These are phyloP conservation scores for Unio delphinus DNA, from an alignment of 2,888 invertebrate genomes.

Conservation along the genomic window DNA sequence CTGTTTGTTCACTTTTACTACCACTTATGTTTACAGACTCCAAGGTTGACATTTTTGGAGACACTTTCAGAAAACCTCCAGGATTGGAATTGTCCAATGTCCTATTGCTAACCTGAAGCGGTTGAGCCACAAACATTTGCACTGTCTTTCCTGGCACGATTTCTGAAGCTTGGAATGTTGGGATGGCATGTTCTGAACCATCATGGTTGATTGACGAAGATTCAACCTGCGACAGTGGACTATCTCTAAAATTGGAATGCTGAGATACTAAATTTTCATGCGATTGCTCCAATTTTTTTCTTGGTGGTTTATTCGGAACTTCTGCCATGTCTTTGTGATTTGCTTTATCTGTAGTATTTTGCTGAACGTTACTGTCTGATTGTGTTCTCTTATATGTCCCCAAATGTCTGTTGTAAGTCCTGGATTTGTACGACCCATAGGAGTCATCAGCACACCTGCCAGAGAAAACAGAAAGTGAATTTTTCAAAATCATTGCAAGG, in stretches of 20 bases:
- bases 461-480: slow-evolving; percentile 1
- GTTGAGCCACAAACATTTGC: slow-evolving; percentile 32
- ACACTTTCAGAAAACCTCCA: slow-evolving; percentile 8
- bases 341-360: slow-evolving; percentile 9
- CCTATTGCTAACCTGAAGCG: slow-evolving; percentile 14
- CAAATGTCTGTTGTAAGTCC: slow-evolving; percentile 41
- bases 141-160: slow-evolving; percentile 19
- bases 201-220: slow-evolving; percentile 10
- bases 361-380: slow-evolving; percentile 44
- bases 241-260: slow-evolving; percentile 21
- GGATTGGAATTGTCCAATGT: slow-evolving; percentile 16
- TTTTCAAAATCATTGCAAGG: neutral
- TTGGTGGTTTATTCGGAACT: slow-evolving; percentile 34
- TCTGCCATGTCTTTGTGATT: slow-evolving; percentile 20
- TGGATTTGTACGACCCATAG: slow-evolving; percentile 53
- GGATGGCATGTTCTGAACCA: slow-evolving; percentile 19
- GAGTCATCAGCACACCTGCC: slow-evolving; percentile 60
- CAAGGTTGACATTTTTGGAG: too few species aligned
- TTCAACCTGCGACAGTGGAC: slow-evolving; percentile 12
- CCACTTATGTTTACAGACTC: too few species aligned
- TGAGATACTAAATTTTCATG: slow-evolving; percentile 13
- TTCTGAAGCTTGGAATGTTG: slow-evolving; percentile 32
- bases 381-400: slow-evolving; percentile 56
- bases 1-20: slow-evolving; percentile 8
- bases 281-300: slow-evolving; percentile 29